phyloP scores from a whole-genome alignment of 2,888 invertebrate genomes.

The Punctoribates punctum region DNA sequence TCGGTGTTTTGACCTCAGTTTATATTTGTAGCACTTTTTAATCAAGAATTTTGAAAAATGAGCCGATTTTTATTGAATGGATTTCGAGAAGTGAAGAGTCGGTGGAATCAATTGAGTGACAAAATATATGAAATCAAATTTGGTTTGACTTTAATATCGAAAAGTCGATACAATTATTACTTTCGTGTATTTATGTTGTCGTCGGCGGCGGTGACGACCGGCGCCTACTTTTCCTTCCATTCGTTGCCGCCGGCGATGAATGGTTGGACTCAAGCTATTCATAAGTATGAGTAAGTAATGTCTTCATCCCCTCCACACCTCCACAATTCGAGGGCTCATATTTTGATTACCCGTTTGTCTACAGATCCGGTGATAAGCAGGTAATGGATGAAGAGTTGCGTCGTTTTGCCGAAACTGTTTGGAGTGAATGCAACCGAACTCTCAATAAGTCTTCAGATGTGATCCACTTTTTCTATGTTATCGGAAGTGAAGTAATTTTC shows the following conservation, averaged over 20 bases:
- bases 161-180: background rate
- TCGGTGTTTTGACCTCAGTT: no score
- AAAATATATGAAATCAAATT: background rate
- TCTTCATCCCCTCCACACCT: background rate
- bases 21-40: no score
- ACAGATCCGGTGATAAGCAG: background rate
- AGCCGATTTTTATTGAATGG: background rate
- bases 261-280: background rate
- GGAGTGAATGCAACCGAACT: background rate
- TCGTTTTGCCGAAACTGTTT: background rate
- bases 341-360: no score
- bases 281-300: background rate
- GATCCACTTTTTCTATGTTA: background rate
- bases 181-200: background rate
- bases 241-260: background rate
- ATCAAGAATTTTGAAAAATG: background rate
- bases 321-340: no score
- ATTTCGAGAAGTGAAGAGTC: background rate
- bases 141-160: background rate
- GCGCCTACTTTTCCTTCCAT: background rate
- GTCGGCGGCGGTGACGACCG: background rate
- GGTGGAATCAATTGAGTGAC: background rate
- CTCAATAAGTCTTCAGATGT: background rate
- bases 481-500: background rate
- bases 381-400: background rate